phyloP scores from a whole-genome alignment of 2,888 invertebrate genomes.

The Plusia festucae region DNA sequence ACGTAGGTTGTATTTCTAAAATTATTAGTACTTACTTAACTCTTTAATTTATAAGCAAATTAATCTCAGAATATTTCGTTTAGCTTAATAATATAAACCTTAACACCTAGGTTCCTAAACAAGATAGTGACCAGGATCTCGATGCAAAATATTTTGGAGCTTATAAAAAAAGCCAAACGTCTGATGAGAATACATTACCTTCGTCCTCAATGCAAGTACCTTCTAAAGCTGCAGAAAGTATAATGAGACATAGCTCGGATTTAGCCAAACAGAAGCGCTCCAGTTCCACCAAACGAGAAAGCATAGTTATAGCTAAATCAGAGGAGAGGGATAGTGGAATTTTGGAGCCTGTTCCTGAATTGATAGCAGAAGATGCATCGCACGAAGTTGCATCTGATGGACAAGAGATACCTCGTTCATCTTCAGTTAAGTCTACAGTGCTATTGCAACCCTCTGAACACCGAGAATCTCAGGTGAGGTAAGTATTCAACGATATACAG shows the following conservation, averaged over 20 bases:
- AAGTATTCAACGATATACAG: neutral
- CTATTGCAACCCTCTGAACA: slow-evolving; percentile 44
- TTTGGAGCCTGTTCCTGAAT: neutral
- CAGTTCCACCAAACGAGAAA: slow-evolving; percentile 33
- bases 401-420: slow-evolving; percentile 8
- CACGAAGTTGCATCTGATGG: neutral
- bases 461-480: slow-evolving; percentile 68
- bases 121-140: slow-evolving; percentile 82
- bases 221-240: slow-evolving; percentile 36
- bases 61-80: neutral
- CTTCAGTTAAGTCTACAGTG: slow-evolving; percentile 55
- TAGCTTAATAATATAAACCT: neutral
- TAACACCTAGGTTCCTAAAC: slow-evolving; percentile 68
- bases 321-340: neutral
- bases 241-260: slow-evolving; percentile 15
- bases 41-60: too few relatives aligned
- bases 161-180: slow-evolving; percentile 66
- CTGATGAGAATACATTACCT: slow-evolving; percentile 26
- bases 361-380: neutral
- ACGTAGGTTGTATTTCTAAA: slow-evolving; percentile 65
- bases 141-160: slow-evolving; percentile 83
- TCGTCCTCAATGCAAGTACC: slow-evolving; percentile 23
- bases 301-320: slow-evolving; percentile 23
- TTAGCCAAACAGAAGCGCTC: slow-evolving; percentile 32
- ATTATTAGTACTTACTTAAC: too few relatives aligned